phyloP scores from a whole-genome alignment of 1,140 invertebrate genomes.

The Brachionus manjavacas region DNA sequence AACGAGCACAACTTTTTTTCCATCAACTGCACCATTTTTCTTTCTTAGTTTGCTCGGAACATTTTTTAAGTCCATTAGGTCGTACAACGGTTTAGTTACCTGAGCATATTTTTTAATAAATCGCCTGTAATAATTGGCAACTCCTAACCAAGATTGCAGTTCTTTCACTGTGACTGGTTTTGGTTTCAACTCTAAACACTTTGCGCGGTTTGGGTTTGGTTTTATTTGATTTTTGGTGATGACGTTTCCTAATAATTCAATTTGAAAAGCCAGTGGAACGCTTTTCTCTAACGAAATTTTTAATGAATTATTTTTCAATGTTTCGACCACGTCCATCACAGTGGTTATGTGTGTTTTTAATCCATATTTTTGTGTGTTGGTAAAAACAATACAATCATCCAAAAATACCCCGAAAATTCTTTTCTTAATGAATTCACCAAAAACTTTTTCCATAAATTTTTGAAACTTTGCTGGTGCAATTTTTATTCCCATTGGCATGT shows the following conservation, averaged over 20 bases:
- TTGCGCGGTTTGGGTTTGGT: background rate
- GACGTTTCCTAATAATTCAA: background rate
- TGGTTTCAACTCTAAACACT: background rate
- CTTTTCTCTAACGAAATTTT: background rate
- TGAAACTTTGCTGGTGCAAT: background rate
- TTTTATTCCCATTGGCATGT: background rate
- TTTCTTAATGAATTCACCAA: background rate
- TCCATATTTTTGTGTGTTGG: conserved; percentile 13
- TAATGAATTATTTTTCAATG: background rate
- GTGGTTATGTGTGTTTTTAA: background rate
- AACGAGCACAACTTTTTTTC: background rate
- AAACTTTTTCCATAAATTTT: background rate
- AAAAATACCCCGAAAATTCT: background rate
- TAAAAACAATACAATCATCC: conserved; percentile 1
- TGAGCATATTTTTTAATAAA: conserved; percentile 46
- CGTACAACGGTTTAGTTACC: conserved; percentile 45
- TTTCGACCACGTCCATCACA: background rate
- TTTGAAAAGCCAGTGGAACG: background rate
- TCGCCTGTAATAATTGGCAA: conserved; percentile 48
- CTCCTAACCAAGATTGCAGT: conserved; percentile 47
- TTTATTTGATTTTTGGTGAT: background rate
- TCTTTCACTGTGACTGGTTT: conserved; percentile 28
- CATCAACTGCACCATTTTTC: background rate
- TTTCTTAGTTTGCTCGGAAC: background rate
- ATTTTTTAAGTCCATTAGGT: background rate